Percentiles rank a stretch among this genome's conserved stretches.
phyloP scores from a whole-genome alignment of 1,140 invertebrate species.

The Danaus melanippus region DNA sequence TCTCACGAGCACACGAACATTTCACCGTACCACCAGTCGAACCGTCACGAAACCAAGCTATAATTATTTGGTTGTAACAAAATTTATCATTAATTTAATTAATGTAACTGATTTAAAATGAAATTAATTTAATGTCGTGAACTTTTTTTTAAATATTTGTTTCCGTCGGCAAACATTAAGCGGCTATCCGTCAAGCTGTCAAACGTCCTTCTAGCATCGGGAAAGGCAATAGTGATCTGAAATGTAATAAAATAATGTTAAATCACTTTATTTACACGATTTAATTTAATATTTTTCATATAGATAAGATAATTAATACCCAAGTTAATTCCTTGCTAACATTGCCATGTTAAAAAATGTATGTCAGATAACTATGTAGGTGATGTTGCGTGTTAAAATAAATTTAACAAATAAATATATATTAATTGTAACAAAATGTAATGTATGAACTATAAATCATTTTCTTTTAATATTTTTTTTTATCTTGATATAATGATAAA shows the following conservation, averaged over 20 bases:
- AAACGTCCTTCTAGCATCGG: slow-evolving; percentile 45
- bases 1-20: no score
- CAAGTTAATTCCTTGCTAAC: background rate
- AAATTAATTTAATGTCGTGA: background rate
- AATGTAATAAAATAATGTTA: slow-evolving; percentile 7
- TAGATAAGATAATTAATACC: background rate
- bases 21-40: no score
- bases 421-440: no score
- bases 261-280: no score
- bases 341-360: background rate
- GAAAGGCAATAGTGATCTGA: slow-evolving; percentile 53
- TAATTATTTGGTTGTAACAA: no score
- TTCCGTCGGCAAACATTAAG: slow-evolving; percentile 7
- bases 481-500: no score
- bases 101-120: slow-evolving; percentile 1
- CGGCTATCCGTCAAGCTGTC: slow-evolving; percentile 47
- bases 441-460: no score
- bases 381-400: background rate
- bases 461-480: no score
- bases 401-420: background rate
- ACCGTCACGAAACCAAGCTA: no score
- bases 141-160: background rate
- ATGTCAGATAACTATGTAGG: background rate
- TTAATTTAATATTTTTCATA: slow-evolving; percentile 2
- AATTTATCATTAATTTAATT: background rate